Percentiles rank a stretch among this genome's conserved stretches.
phyloP scores from a whole-genome alignment of 2,797 vertebrate genomes.

The Sylvia borin region DNA sequence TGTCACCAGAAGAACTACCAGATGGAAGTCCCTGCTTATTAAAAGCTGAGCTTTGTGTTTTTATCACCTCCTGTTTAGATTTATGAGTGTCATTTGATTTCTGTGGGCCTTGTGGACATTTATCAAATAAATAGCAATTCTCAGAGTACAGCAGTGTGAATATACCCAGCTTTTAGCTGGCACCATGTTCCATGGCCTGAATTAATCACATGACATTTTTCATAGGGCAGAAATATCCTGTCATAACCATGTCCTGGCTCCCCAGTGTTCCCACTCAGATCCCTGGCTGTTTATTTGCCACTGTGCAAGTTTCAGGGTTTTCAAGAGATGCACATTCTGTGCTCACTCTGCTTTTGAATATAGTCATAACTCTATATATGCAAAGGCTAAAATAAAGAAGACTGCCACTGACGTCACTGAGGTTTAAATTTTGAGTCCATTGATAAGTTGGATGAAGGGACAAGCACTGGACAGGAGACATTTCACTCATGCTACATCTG shows the following conservation, averaged over 20 bases:
- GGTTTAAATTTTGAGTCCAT: neutral
- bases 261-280: neutral
- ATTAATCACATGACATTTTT: slow-evolving; percentile 17
- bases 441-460: neutral
- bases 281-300: neutral
- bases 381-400: neutral
- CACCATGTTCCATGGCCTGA: neutral
- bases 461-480: neutral
- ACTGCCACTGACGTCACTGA: neutral
- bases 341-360: neutral
- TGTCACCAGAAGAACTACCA: neutral
- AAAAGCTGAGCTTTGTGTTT: slow-evolving; percentile 4
- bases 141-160: neutral
- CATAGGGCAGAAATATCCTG: neutral
- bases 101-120: neutral
- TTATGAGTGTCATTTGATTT: slow-evolving; percentile 25
- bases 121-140: slow-evolving; percentile 30
- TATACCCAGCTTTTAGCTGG: neutral
- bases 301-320: neutral
- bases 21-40: slow-evolving; percentile 8
- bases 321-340: neutral
- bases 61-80: slow-evolving; percentile 7
- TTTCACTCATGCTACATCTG: neutral
- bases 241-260: neutral
- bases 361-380: neutral